Percentiles rank a stretch among this genome's conserved stretches.
phyloP scores from a whole-genome alignment of 2,888 invertebrate genomes.

The Eucera pruinosa region DNA sequence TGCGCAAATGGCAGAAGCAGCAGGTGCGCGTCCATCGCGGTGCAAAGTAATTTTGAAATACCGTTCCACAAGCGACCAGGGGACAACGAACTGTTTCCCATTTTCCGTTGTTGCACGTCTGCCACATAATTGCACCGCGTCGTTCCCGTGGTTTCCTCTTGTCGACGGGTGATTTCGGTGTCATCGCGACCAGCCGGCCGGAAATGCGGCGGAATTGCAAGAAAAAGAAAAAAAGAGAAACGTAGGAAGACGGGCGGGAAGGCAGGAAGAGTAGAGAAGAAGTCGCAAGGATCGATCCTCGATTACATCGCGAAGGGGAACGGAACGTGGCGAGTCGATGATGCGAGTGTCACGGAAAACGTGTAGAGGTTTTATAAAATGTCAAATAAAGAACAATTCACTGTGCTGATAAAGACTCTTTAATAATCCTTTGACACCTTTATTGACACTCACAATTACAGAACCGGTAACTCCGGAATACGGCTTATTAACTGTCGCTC shows the following conservation, averaged over 20 bases:
- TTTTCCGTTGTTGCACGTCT: slow-evolving; percentile 31
- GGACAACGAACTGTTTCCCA: slow-evolving; percentile 37
- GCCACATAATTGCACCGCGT: slow-evolving; percentile 9
- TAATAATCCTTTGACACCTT: too few species aligned
- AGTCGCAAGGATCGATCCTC: not conserved
- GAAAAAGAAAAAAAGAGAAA: too few species aligned
- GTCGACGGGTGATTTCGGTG: slow-evolving; percentile 31
- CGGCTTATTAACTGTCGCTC: too few species aligned
- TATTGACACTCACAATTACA: too few species aligned
- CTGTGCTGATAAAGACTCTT: too few species aligned
- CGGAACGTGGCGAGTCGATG: slow-evolving; percentile 34
- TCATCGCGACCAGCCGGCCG: slow-evolving; percentile 31
- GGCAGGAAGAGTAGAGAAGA: not conserved
- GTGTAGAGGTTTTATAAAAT: too few species aligned
- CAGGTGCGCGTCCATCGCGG: slow-evolving; percentile 4
- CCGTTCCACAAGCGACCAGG: slow-evolving; percentile 35
- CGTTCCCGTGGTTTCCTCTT: slow-evolving; percentile 13
- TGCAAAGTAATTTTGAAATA: slow-evolving; percentile 35
- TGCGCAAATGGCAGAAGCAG: not conserved
- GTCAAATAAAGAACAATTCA: too few species aligned
- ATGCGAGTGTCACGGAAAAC: too few species aligned
- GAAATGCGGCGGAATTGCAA: slow-evolving; percentile 26
- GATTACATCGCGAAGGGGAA: slow-evolving; percentile 35
- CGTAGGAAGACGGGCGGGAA: not conserved
- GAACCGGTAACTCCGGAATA: too few species aligned